Evolutionary conservation across 2,797 vertebrate species (phyloP), one percentile per base, ranked within the genome.

Genomic region (Pseudopleuronectes americanus): DNA sequence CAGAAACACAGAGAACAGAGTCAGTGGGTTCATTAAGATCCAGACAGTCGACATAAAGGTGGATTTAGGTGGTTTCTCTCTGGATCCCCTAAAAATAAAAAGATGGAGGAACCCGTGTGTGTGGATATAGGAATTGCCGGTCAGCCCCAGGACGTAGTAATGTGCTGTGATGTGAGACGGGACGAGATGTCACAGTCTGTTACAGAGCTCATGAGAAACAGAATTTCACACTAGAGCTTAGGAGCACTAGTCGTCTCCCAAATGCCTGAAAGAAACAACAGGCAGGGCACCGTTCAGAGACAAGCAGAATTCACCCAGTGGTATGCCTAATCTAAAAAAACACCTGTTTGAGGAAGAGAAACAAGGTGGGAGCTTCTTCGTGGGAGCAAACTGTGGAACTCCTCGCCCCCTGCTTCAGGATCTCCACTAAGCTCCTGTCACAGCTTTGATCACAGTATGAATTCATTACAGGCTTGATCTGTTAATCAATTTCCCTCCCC

Each of bases 401-500:
- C 64, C 77, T 71, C 58, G 47, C 26, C 61, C 14, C 1, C 0
- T 54, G 62, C 71, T 68, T 63, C 4, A 4, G 71, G 81, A 55
- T 72, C 70, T 81, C 57, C 48, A 22, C 57, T 56, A 43, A 81
- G 77, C 47, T 80, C 65, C 64, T 64, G 64, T 65, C 63, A 68
- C 52, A 63, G 66, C 77, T 87, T 84, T 87, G 84, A 86, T 86
- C 84, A 69, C 76, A 79, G 62, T 81, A 43, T 74, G 82, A 89
- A 90, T 88, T 87, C 83, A 91, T 87, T 84, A 83, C 71, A 84
- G 74, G 52, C 81, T 71, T 87, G 86, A 90, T 90, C 86, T 84
- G 81, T 85, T 88, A 81, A 91, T 91, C 83, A 86, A 80, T 88
- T 77, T 73, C 79, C 71, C 71, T 71, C 79, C 79, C 57, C 48